phyloP scores from a whole-genome alignment of 30 jellyfish, hydroid and myxozoan species.

The Aurelia aurita complex sp. Pacific region DNA sequence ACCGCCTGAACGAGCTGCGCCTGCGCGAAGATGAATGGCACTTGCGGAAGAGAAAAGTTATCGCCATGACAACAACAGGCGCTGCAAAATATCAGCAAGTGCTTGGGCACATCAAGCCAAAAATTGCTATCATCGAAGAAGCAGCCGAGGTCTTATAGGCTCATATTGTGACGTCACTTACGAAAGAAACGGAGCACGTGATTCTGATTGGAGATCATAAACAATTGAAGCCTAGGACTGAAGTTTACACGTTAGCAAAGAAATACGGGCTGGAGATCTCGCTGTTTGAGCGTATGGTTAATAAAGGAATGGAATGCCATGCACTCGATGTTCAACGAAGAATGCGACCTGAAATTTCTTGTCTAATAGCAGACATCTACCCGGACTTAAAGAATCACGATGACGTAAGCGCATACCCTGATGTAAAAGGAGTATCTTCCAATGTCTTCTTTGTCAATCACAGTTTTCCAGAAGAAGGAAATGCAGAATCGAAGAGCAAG shows the following conservation, averaged over 20 bases:
- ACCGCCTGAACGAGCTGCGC: constrained; percentile 30
- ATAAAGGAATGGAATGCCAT: constrained; percentile 74
- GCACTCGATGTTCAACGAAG: constrained; percentile 78
- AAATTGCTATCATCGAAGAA: constrained; percentile 79
- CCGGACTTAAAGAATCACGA: constrained; percentile 74
- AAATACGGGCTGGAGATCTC: constrained; percentile 78
- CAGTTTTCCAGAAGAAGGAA: constrained; percentile 15
- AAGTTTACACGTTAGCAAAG: constrained; percentile 67
- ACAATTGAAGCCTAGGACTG: constrained; percentile 81
- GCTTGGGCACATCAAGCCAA: constrained; percentile 60
- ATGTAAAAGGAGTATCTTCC: constrained; percentile 65
- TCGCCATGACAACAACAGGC: constrained; percentile 92
- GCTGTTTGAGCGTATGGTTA: constrained; percentile 83
- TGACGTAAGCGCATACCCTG: constrained; percentile 40
- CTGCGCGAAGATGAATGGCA: constrained; percentile 47
- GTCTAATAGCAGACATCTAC: constrained; percentile 63
- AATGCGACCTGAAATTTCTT: constrained; percentile 85
- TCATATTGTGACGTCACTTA: constrained; percentile 69
- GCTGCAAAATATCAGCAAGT: constrained; percentile 71
- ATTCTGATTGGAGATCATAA: constrained; percentile 94
- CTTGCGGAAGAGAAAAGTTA: constrained; percentile 40
- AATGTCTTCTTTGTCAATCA: constrained; percentile 72
- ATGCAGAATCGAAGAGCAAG: constrained; percentile 62
- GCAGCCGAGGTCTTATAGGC: constrained; percentile 98
- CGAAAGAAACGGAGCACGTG: constrained; percentile 67